Base-by-base conservation (phyloP, 1,140 invertebrate genomes). In the Amphibalanus amphitrite region DNA sequence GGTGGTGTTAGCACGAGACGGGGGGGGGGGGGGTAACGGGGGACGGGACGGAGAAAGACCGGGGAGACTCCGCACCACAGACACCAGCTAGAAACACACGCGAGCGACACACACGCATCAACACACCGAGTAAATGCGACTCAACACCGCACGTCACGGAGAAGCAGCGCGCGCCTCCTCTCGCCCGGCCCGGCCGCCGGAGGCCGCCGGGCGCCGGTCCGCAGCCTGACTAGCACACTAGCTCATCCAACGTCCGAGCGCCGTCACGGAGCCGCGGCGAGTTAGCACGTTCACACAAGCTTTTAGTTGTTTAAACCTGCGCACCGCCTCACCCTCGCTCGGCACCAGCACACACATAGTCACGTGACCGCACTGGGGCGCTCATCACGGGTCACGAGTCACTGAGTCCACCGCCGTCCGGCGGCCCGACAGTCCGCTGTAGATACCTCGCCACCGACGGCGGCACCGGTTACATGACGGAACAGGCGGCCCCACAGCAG, bases 401-500 rank as follows among this genome's bases (percentile, higher is more conserved):
- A 38, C 23, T 59, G 6, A 59, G 10, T 59, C 33, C 33, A 38
- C 33, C 33, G 33, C 33, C 33, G 33, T 4, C 33, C 4, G 33
- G 33, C 33, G 33, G 33, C 15, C 33, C 33, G 15, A 38, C 33
- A 38, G 33, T 38, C 33, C 6, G 47, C 20, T 59, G 47, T 59
- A 59, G 47, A 59, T 59, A 20, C 23, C 13, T 59, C 47, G 47
- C 47, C 20, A 59, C n/a, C n/a, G 33, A 20, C 47, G 47, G 47
- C 47, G 47, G 10, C 47, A 59, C 47, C 47, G 20, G 65, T 73
- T 73, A 76, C 76, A 76, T 75, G 72, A 76, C 69, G 69, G 72
- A 72, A 69, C 76, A 76, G 25, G 76, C 74, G 59, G 72, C 74
- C 25, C 74, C 76, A 23, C 76, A 75, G 70, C 76, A 76, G 20